Evolutionary conservation across 2,113 vertebrate species (phyloP).

Genomic region (Progne subis): DNA sequence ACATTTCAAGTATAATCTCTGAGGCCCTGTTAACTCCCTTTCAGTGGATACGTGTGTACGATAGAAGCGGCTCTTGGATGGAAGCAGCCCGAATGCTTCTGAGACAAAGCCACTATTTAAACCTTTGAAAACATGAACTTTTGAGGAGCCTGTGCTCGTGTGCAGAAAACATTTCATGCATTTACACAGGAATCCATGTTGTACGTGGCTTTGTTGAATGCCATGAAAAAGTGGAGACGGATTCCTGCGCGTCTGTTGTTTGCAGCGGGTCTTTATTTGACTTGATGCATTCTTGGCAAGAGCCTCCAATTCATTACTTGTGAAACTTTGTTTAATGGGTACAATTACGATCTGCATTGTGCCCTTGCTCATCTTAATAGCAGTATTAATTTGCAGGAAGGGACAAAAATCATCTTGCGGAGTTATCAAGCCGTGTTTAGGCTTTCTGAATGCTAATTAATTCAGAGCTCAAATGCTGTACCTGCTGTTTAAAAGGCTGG

Average conservation of each 20-base stretch:
- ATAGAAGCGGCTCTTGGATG: background rate
- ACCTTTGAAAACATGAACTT: background rate
- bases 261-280: background rate
- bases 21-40: background rate
- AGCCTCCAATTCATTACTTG: slow-evolving; percentile 13
- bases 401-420: slow-evolving; percentile 60
- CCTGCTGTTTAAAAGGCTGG: slow-evolving; percentile 76
- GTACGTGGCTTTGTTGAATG: background rate
- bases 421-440: slow-evolving; percentile 43
- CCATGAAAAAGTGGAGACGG: background rate
- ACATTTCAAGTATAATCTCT: background rate
- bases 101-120: slow-evolving; percentile 21
- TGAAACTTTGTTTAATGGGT: slow-evolving; percentile 41
- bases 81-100: background rate
- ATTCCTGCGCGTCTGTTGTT: background rate
- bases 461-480: slow-evolving; percentile 70
- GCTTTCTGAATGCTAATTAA: slow-evolving; percentile 79
- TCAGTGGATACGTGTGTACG: fast-evolving
- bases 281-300: slow-evolving; percentile 8
- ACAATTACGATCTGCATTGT: slow-evolving; percentile 42
- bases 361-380: slow-evolving; percentile 55
- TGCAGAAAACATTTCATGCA: background rate
- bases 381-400: slow-evolving; percentile 66
- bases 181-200: background rate
- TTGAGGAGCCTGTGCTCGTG: background rate